Conservation (phyloP, 2,113 vertebrate species). For the Alces alces region DNA sequence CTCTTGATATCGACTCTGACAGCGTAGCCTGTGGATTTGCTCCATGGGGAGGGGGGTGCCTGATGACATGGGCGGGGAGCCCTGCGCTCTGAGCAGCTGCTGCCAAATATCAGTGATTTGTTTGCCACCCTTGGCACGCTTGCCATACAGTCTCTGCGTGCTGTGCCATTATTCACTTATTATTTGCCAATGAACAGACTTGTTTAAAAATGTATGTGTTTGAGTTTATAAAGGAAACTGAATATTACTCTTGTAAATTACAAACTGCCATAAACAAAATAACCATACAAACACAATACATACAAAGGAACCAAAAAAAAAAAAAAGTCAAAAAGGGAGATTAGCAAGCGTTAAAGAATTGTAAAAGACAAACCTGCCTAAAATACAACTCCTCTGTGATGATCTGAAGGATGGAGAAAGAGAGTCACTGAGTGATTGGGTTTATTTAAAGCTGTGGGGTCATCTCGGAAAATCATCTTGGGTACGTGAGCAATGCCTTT, state of each 20-base stretch:
- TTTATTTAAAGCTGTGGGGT: neutral
- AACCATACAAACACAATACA: neutral
- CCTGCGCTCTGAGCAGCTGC: neutral
- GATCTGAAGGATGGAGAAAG: neutral
- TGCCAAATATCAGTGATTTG: neutral
- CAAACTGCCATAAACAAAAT: neutral
- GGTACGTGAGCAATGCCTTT: neutral
- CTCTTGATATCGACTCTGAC: neutral
- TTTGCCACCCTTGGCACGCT: neutral
- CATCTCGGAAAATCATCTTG: neutral
- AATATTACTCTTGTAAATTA: neutral
- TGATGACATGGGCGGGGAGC: neutral
- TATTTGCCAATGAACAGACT: neutral
- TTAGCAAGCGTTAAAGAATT: neutral
- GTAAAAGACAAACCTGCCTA: neutral
- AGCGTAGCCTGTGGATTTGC: neutral
- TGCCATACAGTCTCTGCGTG: accelerated
- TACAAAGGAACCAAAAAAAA: neutral
- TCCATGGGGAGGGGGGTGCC: accelerated
- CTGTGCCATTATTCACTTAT: neutral
- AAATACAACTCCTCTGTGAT: neutral
- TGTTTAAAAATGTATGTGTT: neutral
- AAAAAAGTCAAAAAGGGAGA: neutral
- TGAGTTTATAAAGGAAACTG: neutral
- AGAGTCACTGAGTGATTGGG: neutral